A percentile compares a stretch with the other conserved stretches of the same genome.
phyloP scores from a whole-genome alignment of 2,797 vertebrate species.

The Myoxocephalus aenaeus region DNA sequence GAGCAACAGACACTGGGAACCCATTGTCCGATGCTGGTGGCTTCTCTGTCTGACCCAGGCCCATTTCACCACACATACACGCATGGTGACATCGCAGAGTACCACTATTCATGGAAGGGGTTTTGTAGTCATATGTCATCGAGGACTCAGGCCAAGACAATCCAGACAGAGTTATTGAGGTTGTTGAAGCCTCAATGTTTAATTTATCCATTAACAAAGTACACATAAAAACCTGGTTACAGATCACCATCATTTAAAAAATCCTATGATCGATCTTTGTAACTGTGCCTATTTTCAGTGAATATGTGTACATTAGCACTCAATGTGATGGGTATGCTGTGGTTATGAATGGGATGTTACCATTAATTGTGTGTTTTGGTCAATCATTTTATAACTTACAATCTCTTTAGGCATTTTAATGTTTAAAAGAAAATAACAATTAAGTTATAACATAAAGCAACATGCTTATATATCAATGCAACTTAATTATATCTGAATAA shows the following conservation, averaged over 20 bases:
- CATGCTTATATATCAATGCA: background rate
- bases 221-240: background rate
- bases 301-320: background rate
- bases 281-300: background rate
- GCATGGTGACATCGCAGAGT: conserved; percentile 81
- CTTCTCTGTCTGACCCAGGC: conserved; percentile 71
- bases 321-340: background rate
- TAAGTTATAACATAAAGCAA: background rate
- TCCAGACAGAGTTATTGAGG: conserved; percentile 40
- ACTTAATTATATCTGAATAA: background rate
- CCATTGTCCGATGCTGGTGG: conserved; percentile 79
- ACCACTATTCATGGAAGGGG: conserved; percentile 73
- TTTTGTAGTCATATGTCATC: conserved; percentile 77
- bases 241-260: background rate
- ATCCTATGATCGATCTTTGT: background rate
- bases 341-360: background rate
- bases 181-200: conserved; percentile 18
- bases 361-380: background rate
- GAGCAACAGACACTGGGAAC: conserved; percentile 72
- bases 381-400: background rate
- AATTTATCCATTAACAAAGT: conserved; percentile 10
- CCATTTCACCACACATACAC: conserved; percentile 69
- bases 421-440: background rate
- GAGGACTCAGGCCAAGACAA: conserved; percentile 63
- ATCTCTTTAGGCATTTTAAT: background rate